Conservation (phyloP, 2,797 vertebrate species). For the Hypotaenidia okinawae region DNA sequence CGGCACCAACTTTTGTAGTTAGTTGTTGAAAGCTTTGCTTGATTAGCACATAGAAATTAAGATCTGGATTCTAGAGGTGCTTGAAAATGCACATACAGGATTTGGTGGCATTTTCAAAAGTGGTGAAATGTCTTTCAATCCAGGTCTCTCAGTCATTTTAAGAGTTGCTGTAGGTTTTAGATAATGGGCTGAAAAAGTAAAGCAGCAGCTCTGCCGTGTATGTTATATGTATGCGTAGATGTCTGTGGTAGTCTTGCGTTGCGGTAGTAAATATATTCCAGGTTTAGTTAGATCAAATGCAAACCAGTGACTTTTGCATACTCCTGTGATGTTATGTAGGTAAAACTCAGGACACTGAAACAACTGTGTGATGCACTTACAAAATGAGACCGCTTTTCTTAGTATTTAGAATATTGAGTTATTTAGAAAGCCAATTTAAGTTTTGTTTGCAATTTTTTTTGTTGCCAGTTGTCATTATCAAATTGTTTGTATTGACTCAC, state of each 20-base stretch:
- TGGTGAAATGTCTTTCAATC: neutral
- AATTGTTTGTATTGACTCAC: neutral
- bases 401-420: neutral
- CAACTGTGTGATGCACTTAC: neutral
- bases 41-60: neutral
- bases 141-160: neutral
- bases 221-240: accelerated
- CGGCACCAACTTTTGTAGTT: neutral
- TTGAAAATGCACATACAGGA: neutral
- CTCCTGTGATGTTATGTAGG: neutral
- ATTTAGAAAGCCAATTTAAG: neutral
- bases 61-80: neutral
- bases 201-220: neutral
- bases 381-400: neutral
- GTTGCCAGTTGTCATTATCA: neutral
- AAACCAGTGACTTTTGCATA: neutral
- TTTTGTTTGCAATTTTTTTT: neutral
- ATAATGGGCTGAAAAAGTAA: neutral
- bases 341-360: neutral
- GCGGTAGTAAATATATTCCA: neutral
- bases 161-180: neutral
- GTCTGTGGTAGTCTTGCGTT: neutral
- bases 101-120: neutral
- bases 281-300: neutral
- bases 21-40: neutral